These are phyloP conservation scores for Equus przewalskii DNA, from an alignment of 2,113 vertebrate genomes.

Conservation along the genomic window DNA sequence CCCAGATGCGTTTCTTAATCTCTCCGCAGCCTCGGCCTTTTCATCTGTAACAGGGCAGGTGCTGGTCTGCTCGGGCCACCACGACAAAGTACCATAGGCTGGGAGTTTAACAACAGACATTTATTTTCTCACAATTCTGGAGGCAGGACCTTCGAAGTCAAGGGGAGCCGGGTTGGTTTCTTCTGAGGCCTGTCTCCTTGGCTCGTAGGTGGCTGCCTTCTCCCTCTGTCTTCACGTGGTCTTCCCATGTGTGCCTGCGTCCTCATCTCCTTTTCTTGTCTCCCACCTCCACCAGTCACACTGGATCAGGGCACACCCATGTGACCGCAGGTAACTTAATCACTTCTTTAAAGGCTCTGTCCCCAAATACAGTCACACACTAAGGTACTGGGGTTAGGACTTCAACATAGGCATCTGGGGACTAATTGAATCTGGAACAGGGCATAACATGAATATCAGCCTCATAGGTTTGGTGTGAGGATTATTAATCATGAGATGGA, in stretches of 20 bases:
- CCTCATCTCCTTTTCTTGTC: too few species aligned
- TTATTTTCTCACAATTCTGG: background rate
- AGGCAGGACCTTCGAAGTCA: accelerated
- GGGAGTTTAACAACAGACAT: accelerated
- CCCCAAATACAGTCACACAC: background rate
- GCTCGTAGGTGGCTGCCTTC: background rate
- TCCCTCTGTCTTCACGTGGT: accelerated
- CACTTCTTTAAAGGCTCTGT: background rate
- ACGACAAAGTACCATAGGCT: accelerated
- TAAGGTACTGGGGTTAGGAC: accelerated
- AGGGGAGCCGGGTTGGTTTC: background rate
- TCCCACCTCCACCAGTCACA: background rate
- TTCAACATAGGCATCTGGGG: background rate
- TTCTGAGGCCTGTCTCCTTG: background rate
- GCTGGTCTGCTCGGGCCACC: accelerated
- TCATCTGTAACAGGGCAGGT: accelerated
- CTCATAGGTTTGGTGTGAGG: background rate
- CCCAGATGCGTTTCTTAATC: background rate
- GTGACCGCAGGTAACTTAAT: background rate
- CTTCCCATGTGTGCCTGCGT: background rate
- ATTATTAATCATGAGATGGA: background rate
- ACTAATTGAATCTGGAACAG: accelerated
- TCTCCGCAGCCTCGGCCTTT: too few species aligned
- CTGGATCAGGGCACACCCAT: too few species aligned
- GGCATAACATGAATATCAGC: accelerated